Evolutionary conservation across 2,113 vertebrate species (phyloP).

Genomic region (Petroica traversi): DNA sequence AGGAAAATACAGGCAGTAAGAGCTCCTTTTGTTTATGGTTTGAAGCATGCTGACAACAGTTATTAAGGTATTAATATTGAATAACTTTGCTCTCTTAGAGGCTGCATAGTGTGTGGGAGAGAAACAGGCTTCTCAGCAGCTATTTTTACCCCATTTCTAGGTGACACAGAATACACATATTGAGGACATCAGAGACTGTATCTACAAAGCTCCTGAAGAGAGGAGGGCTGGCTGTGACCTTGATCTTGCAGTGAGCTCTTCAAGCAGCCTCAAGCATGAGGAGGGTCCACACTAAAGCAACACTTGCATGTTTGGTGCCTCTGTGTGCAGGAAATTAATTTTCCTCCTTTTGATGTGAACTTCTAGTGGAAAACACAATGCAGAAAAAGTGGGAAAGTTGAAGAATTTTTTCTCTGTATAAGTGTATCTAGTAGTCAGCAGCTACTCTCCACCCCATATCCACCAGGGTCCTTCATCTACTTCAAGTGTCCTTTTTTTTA

Average conservation of each 20-base stretch:
- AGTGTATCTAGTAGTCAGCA: neutral
- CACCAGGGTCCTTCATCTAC: neutral
- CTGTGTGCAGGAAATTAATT: neutral
- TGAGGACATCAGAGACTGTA: neutral
- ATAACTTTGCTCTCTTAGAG: neutral
- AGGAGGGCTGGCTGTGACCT: rapidly evolving
- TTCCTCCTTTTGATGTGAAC: neutral
- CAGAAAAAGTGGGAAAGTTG: neutral
- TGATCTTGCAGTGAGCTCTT: neutral
- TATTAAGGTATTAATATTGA: neutral
- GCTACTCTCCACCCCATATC: neutral
- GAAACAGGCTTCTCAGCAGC: neutral
- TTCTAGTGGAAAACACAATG: neutral
- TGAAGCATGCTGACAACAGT: neutral
- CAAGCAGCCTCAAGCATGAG: rapidly evolving
- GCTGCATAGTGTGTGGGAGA: neutral
- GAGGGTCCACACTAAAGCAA: rapidly evolving
- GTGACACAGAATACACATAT: neutral
- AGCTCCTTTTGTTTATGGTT: neutral
- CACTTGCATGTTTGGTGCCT: neutral
- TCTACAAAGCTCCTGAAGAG: neutral
- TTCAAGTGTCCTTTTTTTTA: neutral
- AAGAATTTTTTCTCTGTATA: neutral
- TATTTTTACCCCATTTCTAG: neutral
- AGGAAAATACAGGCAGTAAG: neutral